Conservation (phyloP, 2,888 invertebrate genomes). For the Amphipyra tragopoginis region DNA sequence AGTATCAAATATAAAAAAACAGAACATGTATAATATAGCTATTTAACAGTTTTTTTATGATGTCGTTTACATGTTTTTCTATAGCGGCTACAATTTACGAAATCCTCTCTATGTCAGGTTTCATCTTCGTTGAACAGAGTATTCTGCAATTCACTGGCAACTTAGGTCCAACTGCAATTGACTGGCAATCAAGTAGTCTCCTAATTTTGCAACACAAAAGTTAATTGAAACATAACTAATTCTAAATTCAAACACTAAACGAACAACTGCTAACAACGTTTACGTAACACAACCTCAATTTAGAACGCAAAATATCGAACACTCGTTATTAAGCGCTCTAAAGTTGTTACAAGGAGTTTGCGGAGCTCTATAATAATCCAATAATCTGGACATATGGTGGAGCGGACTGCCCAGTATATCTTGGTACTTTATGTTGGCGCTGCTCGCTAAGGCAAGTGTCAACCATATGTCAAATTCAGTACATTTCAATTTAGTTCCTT, state of each 20-base stretch:
- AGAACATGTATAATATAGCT: too few relatives aligned
- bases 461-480: not conserved
- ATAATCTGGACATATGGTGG: constrained; percentile 35
- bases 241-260: constrained; percentile 7
- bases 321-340: constrained; percentile 32
- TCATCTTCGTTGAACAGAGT: too few relatives aligned
- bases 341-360: constrained; percentile 55
- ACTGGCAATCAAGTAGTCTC: too few relatives aligned
- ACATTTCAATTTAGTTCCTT: constrained; percentile 7
- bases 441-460: not conserved
- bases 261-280: constrained; percentile 2
- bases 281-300: constrained; percentile 9
- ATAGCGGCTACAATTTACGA: too few relatives aligned
- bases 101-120: too few relatives aligned
- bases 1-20: too few relatives aligned
- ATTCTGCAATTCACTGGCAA: too few relatives aligned
- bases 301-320: constrained; percentile 8
- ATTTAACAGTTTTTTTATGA: too few relatives aligned
- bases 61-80: too few relatives aligned
- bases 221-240: constrained; percentile 24
- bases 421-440: not conserved
- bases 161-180: too few relatives aligned
- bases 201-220: too few relatives aligned
- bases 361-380: constrained; percentile 60
- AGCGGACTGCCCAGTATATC: constrained; percentile 5